phyloP scores from a whole-genome alignment of 2,113 vertebrate genomes.

The Menidia beryllina region DNA sequence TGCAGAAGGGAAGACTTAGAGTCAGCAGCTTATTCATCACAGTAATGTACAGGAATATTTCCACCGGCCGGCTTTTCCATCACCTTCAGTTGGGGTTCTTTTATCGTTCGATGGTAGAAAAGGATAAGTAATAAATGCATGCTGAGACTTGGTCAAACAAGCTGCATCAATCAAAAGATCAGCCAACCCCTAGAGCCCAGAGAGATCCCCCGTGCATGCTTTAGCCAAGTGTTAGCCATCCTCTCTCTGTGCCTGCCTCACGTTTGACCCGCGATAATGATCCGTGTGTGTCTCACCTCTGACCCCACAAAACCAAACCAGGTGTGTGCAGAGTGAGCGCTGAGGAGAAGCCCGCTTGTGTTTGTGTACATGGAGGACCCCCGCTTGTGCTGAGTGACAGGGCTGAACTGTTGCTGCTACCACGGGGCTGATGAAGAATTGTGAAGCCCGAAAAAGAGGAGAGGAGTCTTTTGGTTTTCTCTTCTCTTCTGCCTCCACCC shows the following conservation, averaged over 20 bases:
- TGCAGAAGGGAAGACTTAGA: not conserved
- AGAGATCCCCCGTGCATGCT: slow-evolving; percentile 29
- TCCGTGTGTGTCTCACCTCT: slow-evolving; percentile 65
- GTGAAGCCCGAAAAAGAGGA: slow-evolving; percentile 7
- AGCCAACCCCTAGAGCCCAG: not conserved
- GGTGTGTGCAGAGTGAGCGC: slow-evolving; percentile 48
- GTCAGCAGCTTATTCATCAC: slow-evolving; percentile 38
- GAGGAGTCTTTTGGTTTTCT: slow-evolving; percentile 7
- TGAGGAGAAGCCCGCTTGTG: slow-evolving; percentile 23
- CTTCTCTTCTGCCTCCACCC: not conserved
- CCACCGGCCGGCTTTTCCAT: slow-evolving; percentile 3
- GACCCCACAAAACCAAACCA: slow-evolving; percentile 71
- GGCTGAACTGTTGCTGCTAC: slow-evolving; percentile 59
- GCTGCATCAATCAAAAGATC: slow-evolving; percentile 52
- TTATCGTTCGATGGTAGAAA: slow-evolving; percentile 53
- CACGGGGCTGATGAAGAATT: slow-evolving; percentile 24
- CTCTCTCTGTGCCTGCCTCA: slow-evolving; percentile 51
- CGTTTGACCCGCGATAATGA: slow-evolving; percentile 66
- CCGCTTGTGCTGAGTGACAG: slow-evolving; percentile 66
- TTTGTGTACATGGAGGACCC: slow-evolving; percentile 62
- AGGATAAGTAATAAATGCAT: slow-evolving; percentile 45
- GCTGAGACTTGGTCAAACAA: slow-evolving; percentile 34
- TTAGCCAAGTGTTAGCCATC: slow-evolving; percentile 32
- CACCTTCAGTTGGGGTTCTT: slow-evolving; percentile 21
- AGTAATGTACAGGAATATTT: slow-evolving; percentile 6